Base-by-base conservation (phyloP, 2,113 vertebrate species). In the Prietella phreatophila region DNA sequence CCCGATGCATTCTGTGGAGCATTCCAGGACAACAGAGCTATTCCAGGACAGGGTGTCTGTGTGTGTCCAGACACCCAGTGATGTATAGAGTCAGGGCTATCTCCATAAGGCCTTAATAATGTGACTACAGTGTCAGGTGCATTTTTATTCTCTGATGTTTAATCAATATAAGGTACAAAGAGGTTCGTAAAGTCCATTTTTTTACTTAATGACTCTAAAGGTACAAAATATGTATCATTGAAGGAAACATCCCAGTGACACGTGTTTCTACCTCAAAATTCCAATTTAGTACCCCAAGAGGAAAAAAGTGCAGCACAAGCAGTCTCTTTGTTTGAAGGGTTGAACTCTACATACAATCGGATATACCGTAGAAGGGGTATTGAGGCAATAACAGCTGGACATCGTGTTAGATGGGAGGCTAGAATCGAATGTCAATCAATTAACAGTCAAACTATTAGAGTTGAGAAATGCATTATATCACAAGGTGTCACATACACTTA, bases 1-100 rank as follows among this genome's bases (percentile, higher is more conserved):
- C 19, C 42, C 53, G 61, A 33, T 85, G 91, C 92, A 95, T 93
- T 94, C 91, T 87, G 85, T 79, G 88, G 86, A 92, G 92, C 91
- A 94, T 95, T 94, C 93, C 94, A 93, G 93, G 86, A 90, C 89
- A 91, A 84, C 42, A 69, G 91, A 94, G 93, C 94, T 96, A 95
- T 95, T 95, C 94, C 95, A 93, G 94, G 94, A 92, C 91, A 89
- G 82, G 85, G 88, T 58, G 8, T 84, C 73, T 86, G 86, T 91
- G 85, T 63, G 79, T 81, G 60, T 69, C 76, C 89, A 75, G 90
- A 91, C 85, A 89, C 83, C 33, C 17, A 56, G 60, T 82, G 81
- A 92, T 90, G 83, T 82, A 90, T 79, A 47, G 86, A 88, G 82
- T 76, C 82, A 84, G 69, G 27, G 13, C 55, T 82, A 47, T 83